These are phyloP conservation scores for Cyclura pinguis DNA, from an alignment of 2,797 vertebrate species.

Conservation along the genomic window DNA sequence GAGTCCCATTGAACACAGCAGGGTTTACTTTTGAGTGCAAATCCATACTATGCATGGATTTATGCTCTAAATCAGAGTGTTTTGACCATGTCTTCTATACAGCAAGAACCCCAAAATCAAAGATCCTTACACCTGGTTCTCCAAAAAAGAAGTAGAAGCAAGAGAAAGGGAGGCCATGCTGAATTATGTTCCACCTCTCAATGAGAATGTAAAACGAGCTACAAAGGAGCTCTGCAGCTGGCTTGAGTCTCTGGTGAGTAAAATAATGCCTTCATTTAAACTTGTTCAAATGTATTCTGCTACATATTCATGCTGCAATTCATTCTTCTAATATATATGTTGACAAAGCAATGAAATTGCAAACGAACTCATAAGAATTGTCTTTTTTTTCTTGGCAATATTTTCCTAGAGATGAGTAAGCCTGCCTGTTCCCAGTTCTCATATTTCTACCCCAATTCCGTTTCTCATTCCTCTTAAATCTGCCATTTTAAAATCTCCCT, in stretches of 20 bases:
- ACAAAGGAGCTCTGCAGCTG: slow-evolving; percentile 78
- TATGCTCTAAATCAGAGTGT: background rate
- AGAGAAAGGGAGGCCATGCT: slow-evolving; percentile 58
- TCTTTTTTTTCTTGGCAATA: background rate
- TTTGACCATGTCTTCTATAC: slow-evolving; percentile 44
- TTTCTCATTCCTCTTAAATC: background rate
- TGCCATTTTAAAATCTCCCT: background rate
- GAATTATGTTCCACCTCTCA: slow-evolving; percentile 37
- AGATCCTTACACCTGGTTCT: slow-evolving; percentile 70
- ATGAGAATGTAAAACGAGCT: slow-evolving; percentile 68
- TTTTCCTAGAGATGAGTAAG: background rate
- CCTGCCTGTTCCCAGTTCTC: background rate
- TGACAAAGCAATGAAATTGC: no score
- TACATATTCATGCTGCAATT: background rate
- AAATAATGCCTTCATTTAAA: background rate
- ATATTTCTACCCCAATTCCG: background rate
- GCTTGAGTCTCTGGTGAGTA: slow-evolving; percentile 76
- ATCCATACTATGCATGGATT: no score
- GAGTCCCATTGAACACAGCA: background rate
- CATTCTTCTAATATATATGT: background rate
- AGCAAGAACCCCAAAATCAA: slow-evolving; percentile 53
- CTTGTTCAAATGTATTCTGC: background rate
- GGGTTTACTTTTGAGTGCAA: background rate
- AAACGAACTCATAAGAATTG: no score
- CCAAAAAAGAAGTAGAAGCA: slow-evolving; percentile 50